Base-by-base conservation (phyloP, 2,113 vertebrate species). In the Cyprinodon variegatus region DNA sequence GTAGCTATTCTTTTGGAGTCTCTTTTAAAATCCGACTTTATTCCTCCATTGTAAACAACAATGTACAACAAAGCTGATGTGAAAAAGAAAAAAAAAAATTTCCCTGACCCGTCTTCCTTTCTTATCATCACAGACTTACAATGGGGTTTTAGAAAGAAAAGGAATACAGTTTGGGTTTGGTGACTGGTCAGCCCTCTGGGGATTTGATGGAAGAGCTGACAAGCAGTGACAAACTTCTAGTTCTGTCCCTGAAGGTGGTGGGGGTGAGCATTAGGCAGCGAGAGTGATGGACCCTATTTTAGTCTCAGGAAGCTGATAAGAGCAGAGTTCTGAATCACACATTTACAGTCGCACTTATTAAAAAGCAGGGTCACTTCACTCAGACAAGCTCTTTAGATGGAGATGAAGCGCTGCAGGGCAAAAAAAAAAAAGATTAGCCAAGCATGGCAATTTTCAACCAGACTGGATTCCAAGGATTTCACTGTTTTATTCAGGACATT, bases 191-290 rank as follows among this genome's bases (percentile, higher is more conserved):
- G 70, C 73, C 77, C 75, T 71, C 50, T 11, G 75, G 83, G 85
- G 75, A 90, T 79, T 83, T 89, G 76, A 90, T 90, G 78, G 78
- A 83, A 75, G 72, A 72, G 65, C 86, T 87, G 88, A 90, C 88
- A 89, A 89, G 80, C 70, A 41, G 59, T 82, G 83, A 83, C 82
- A 86, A 87, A 87, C 83, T 79, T 87, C 70, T 53, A 76, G 77
- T 53, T 78, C 61, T 50, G 61, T 81, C 79, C 83, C 78, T 83
- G 80, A 73, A 87, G 90, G 85, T 89, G 79, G 50, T 3, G 8
- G 74, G 29, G 79, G 63, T 77, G 75, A 75, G 78, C 78, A 48
- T 88, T 85, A 81, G 76, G 76, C 77, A 82, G 82, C 40, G 43
- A 72, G 70, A 89, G 74, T 61, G 83, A 85, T 77, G 62, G 75